A percentile compares a stretch with the other conserved stretches of the same genome.
Conservation (phyloP, 2,113 vertebrate genomes). For the Ceyx margarethae region DNA sequence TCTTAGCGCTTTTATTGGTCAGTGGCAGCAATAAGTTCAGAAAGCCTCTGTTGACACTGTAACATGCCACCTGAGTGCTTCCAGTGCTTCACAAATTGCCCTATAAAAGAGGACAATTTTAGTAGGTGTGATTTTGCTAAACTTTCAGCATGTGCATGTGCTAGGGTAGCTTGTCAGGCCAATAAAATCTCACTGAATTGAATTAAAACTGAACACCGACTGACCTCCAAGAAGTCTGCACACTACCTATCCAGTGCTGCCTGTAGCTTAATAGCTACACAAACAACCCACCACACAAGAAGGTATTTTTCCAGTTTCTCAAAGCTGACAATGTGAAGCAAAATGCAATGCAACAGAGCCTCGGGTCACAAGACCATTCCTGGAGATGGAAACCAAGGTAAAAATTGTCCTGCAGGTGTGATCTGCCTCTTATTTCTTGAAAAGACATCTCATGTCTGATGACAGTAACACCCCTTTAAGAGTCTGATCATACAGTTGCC, state of each 20-base stretch:
- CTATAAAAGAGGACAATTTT: constrained; percentile 31
- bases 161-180: constrained; percentile 17
- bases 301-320: background rate
- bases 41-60: constrained; percentile 20
- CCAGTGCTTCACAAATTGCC: constrained; percentile 31
- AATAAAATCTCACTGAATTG: constrained; percentile 16
- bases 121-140: constrained; percentile 35
- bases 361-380: background rate
- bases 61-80: constrained; percentile 19
- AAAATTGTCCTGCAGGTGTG: background rate
- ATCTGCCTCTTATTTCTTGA: background rate
- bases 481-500: background rate
- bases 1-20: background rate
- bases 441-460: background rate
- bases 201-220: background rate
- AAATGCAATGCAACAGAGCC: background rate
- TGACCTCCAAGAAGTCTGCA: background rate
- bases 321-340: background rate
- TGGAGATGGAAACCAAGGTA: background rate
- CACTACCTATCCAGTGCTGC: background rate
- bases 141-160: background rate
- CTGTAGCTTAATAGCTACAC: background rate
- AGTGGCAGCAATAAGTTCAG: background rate
- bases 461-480: background rate
- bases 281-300: background rate